Evolutionary conservation across 1,140 invertebrate genomes (phyloP).

Genomic region (Lepidurus apus): DNA sequence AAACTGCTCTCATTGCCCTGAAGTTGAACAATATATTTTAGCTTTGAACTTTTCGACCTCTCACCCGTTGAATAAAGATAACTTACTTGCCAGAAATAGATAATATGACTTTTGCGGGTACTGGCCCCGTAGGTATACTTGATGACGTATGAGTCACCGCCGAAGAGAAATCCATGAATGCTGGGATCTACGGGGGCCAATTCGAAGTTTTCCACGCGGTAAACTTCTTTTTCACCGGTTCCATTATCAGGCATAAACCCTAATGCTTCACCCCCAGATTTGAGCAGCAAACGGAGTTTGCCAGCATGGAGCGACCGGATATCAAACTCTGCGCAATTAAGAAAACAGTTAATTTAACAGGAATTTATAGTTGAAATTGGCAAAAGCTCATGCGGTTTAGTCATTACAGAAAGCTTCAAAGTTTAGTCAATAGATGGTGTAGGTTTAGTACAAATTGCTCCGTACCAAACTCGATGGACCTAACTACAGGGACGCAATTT

Average conservation of each 20-base stretch:
- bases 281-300: constrained; percentile 41
- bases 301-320: constrained; percentile 41
- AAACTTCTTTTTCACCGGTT: constrained; percentile 51
- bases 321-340: constrained; percentile 39
- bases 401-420: neutral
- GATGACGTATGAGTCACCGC: constrained; percentile 70
- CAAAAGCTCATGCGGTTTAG: neutral
- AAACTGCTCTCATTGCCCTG: constrained; percentile 53
- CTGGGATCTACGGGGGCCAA: constrained; percentile 52
- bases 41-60: constrained; percentile 21
- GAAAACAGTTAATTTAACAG: neutral
- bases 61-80: constrained; percentile 24
- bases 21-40: constrained; percentile 31
- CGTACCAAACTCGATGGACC: neutral
- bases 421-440: neutral
- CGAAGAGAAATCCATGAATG: constrained; percentile 62
- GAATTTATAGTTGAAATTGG: neutral
- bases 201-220: constrained; percentile 53
- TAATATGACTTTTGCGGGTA: constrained; percentile 51
- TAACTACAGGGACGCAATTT: neutral
- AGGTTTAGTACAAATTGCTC: neutral
- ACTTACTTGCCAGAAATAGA: constrained; percentile 69
- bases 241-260: constrained; percentile 70
- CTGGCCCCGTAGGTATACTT: constrained; percentile 60
- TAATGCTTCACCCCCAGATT: constrained; percentile 50